Evolutionary conservation across 2,888 invertebrate genomes (phyloP).

Genomic region (Encarsia formosa): DNA sequence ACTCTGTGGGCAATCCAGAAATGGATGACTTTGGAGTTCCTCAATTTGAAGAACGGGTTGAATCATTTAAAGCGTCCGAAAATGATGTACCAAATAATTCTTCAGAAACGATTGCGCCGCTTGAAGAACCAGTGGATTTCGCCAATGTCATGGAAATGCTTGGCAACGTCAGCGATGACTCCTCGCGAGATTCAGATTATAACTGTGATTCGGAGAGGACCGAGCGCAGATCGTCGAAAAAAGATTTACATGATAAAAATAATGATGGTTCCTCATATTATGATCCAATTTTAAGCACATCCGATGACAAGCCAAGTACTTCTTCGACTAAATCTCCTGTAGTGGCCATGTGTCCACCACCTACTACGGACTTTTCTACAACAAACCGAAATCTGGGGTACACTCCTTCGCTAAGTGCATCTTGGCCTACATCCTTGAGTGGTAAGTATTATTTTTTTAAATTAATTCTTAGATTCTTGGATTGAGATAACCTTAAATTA

Average conservation of each 20-base stretch:
- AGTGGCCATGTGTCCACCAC: slow-evolving; percentile 23
- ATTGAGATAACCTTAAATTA: no score
- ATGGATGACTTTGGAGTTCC: slow-evolving; percentile 22
- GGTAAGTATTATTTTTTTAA: no score
- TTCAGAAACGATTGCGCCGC: neutral
- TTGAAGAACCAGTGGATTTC: slow-evolving; percentile 19
- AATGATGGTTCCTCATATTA: slow-evolving; percentile 1
- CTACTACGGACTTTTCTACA: slow-evolving; percentile 6
- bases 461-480: no score
- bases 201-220: slow-evolving; percentile 4
- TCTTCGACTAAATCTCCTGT: slow-evolving; percentile 3
- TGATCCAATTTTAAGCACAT: slow-evolving; percentile 1
- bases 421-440: slow-evolving; percentile 14
- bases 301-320: neutral
- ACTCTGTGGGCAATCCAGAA: slow-evolving; percentile 23
- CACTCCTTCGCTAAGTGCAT: slow-evolving; percentile 11
- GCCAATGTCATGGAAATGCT: slow-evolving; percentile 23
- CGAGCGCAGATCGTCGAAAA: neutral
- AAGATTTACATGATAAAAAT: no score
- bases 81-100: neutral
- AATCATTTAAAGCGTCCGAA: neutral
- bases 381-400: slow-evolving; percentile 15
- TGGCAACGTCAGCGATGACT: slow-evolving; percentile 1
- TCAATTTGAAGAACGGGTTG: slow-evolving; percentile 5
- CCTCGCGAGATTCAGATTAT: neutral